These are phyloP conservation scores for Tetanocera ferruginea DNA, from an alignment of 2,888 invertebrate genomes.

Conservation along the genomic window DNA sequence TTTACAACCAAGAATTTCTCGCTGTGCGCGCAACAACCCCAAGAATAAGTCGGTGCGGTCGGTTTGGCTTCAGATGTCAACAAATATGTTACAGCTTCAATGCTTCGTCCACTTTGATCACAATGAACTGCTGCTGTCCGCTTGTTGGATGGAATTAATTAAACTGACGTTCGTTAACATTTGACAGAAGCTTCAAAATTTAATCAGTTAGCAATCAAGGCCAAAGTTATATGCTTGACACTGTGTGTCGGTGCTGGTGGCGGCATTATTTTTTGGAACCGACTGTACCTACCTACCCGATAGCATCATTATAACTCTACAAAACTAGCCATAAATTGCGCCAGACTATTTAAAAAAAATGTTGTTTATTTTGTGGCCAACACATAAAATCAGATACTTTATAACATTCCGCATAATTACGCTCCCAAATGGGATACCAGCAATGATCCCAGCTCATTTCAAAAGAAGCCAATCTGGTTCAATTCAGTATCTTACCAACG, in stretches of 20 bases:
- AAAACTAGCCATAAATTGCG: slow-evolving; percentile 3
- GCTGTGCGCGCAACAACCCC: not conserved
- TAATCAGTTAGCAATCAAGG: not conserved
- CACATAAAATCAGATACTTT: slow-evolving; percentile 52
- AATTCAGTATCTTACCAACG: not conserved
- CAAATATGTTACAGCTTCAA: slow-evolving; percentile 29
- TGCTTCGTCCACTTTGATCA: not conserved
- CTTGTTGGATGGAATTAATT: slow-evolving; percentile 44
- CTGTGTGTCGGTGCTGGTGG: not conserved
- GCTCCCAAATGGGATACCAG: slow-evolving; percentile 44
- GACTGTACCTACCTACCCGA: not conserved
- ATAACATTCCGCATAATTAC: slow-evolving; percentile 54
- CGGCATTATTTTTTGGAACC: not conserved
- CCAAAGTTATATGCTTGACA: not conserved
- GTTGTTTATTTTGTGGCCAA: slow-evolving; percentile 17
- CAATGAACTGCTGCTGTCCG: not conserved
- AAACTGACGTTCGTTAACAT: slow-evolving; percentile 52
- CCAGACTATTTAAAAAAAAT: slow-evolving; percentile 18
- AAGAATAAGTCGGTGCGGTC: slow-evolving; percentile 39
- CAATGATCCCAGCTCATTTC: slow-evolving; percentile 1
- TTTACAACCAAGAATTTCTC: not conserved
- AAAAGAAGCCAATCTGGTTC: not conserved
- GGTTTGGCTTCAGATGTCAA: slow-evolving; percentile 41
- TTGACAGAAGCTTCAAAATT: slow-evolving; percentile 45
- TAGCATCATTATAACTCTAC: not conserved